These are phyloP conservation scores for Drosophila neutralis DNA, from an alignment of 2,888 invertebrate genomes.

Conservation along the genomic window DNA sequence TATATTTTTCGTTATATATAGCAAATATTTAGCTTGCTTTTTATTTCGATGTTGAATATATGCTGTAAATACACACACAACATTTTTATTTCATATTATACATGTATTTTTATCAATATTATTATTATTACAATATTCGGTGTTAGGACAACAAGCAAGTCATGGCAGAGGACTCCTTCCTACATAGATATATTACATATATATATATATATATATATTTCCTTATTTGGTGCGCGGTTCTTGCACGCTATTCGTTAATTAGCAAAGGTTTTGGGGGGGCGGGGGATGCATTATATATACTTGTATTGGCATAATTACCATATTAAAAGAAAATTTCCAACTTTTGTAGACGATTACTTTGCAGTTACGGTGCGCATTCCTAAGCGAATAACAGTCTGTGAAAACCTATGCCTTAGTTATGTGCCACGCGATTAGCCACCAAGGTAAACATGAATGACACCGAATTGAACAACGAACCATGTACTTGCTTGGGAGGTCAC, in stretches of 20 bases:
- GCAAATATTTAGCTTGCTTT: constrained; percentile 56
- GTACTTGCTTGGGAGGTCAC: constrained; percentile 73
- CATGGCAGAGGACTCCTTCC: constrained; percentile 48
- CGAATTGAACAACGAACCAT: constrained; percentile 37
- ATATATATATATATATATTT: background rate
- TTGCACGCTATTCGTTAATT: constrained; percentile 41
- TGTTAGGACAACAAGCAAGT: constrained; percentile 67
- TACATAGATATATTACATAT: background rate
- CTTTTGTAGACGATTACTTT: constrained; percentile 77
- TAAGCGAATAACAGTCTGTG: constrained; percentile 82
- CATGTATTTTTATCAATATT: constrained; percentile 27
- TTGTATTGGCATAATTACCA: constrained; percentile 23
- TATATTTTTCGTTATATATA: constrained; percentile 16
- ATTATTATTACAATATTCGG: constrained; percentile 24
- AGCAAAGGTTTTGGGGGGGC: background rate
- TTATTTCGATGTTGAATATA: constrained; percentile 61
- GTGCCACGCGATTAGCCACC: constrained; percentile 56
- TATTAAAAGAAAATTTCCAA: constrained; percentile 40
- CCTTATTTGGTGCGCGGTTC: constrained; percentile 33
- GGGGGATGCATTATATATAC: background rate
- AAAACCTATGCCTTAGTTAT: constrained; percentile 80
- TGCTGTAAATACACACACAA: constrained; percentile 77
- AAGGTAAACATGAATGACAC: constrained; percentile 51
- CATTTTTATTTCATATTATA: constrained; percentile 47
- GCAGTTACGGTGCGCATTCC: constrained; percentile 82